Conservation (phyloP, 1,140 invertebrate species). For the Trichonephila clavata region DNA sequence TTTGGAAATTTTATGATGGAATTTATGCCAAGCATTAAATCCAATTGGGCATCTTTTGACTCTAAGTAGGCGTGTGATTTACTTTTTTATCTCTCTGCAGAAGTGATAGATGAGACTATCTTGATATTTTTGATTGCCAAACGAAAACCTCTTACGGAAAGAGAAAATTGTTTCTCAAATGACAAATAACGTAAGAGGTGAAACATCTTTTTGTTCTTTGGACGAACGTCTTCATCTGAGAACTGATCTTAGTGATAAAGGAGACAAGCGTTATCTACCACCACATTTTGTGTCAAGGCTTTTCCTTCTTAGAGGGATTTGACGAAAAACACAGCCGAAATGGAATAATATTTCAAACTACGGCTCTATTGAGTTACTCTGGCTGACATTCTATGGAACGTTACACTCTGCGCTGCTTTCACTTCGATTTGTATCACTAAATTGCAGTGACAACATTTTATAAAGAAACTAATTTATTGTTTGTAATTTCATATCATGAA, state of each 20-base stretch:
- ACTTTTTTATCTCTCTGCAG: not conserved
- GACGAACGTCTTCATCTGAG: slow-evolving; percentile 9
- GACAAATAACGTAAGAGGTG: slow-evolving; percentile 55
- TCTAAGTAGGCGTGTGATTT: not conserved
- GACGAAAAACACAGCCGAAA: slow-evolving; percentile 2
- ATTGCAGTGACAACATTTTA: not conserved
- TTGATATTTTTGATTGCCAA: slow-evolving; percentile 15
- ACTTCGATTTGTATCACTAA: not conserved
- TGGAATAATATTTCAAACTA: slow-evolving; percentile 35
- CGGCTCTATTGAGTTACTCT: not conserved
- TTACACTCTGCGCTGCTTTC: not conserved
- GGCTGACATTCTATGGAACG: not conserved
- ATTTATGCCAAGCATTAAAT: slow-evolving; percentile 30
- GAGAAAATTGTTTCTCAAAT: slow-evolving; percentile 19
- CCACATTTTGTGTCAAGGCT: slow-evolving; percentile 51
- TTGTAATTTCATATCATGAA: not conserved
- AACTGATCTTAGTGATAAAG: slow-evolving; percentile 55
- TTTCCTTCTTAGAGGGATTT: slow-evolving; percentile 32
- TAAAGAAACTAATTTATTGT: not conserved
- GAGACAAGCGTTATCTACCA: not conserved
- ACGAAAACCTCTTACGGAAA: not conserved
- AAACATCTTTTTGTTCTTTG: slow-evolving; percentile 45
- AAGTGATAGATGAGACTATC: not conserved
- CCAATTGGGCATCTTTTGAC: not conserved
- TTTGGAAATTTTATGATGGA: slow-evolving; percentile 24